Percentiles rank a stretch among this genome's conserved stretches.
Evolutionary conservation across 1,140 invertebrate species (phyloP).

Genomic region (Aphis craccivora): DNA sequence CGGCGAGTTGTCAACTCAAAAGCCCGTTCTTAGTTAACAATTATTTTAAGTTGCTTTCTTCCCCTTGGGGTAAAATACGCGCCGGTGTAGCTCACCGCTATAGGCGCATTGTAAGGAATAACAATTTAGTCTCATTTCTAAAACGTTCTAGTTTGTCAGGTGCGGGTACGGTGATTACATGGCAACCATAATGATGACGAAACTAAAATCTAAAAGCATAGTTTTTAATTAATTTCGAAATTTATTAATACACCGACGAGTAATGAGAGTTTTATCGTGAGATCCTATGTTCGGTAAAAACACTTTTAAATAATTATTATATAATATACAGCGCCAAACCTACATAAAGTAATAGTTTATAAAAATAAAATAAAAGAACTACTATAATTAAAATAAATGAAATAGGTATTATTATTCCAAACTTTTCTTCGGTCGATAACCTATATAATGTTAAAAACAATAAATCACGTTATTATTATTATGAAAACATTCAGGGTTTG

Average conservation of each 20-base stretch:
- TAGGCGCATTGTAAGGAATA: background rate
- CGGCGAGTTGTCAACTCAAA: background rate
- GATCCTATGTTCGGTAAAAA: background rate
- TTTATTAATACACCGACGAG: background rate
- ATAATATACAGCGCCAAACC: background rate
- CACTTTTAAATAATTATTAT: slow-evolving; percentile 9
- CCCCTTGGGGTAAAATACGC: background rate
- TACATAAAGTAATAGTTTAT: background rate
- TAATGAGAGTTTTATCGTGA: background rate
- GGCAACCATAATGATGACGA: background rate
- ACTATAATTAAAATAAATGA: background rate
- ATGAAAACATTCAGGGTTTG: background rate
- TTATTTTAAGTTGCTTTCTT: background rate
- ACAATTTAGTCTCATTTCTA: background rate
- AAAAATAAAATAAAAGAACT: background rate
- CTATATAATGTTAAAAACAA: background rate
- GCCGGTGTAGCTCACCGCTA: background rate
- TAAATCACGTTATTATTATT: background rate
- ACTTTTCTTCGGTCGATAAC: background rate
- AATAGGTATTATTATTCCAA: background rate
- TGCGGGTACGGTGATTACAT: background rate
- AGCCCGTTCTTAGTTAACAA: background rate
- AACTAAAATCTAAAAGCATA: background rate
- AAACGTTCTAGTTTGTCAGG: slow-evolving; percentile 5
- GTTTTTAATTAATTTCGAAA: background rate